A percentile compares a stretch with the other conserved stretches of the same genome.
Evolutionary conservation across 2,797 vertebrate species (phyloP).

Genomic region (Falco berigora): DNA sequence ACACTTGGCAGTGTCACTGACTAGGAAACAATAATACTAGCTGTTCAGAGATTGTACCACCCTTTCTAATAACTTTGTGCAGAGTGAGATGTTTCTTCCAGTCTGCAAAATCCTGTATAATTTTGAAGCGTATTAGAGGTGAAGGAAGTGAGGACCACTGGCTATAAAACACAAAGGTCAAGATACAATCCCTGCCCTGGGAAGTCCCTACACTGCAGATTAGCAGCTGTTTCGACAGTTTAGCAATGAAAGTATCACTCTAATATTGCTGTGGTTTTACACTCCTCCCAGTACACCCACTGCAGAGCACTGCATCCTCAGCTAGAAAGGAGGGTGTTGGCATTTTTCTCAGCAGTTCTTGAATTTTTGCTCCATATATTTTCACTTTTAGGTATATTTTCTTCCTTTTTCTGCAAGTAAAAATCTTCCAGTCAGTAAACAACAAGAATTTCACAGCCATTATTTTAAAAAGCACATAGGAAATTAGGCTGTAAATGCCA

Average conservation of each 20-base stretch:
- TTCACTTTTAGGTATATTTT: background rate
- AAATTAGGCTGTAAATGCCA: background rate
- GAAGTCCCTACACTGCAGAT: background rate
- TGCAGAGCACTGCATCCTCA: background rate
- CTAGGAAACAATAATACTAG: background rate
- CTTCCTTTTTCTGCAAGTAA: background rate
- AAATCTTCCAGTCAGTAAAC: background rate
- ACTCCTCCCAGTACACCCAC: background rate
- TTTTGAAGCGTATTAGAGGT: background rate
- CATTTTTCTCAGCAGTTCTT: background rate
- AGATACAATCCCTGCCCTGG: accelerated
- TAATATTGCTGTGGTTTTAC: background rate
- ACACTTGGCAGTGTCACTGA: background rate
- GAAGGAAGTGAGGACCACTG: background rate
- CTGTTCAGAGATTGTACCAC: background rate
- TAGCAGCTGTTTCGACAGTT: background rate
- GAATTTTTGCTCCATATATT: background rate
- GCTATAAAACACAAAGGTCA: background rate
- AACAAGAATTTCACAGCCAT: background rate
- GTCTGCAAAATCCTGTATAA: background rate
- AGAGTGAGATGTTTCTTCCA: background rate
- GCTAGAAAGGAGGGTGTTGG: background rate
- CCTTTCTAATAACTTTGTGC: background rate
- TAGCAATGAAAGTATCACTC: background rate
- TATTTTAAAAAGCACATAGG: background rate